Base-by-base conservation (phyloP, 2,113 vertebrate species). In the Nesospiza acunhae region DNA sequence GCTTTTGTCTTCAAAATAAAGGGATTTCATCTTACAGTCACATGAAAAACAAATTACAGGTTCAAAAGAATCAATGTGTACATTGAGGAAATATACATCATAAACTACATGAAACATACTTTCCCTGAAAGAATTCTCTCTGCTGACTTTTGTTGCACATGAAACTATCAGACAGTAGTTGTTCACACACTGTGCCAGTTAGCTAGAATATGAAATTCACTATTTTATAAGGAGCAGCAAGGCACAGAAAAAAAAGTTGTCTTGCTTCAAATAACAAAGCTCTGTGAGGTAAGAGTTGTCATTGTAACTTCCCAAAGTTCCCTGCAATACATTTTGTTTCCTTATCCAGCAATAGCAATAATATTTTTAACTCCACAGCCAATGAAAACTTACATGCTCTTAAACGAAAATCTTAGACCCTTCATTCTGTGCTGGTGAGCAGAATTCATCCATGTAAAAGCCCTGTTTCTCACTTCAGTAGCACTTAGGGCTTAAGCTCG, bases 281-380 rank as follows among this genome's bases (percentile, higher is more conserved):
- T 90, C 68, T 62, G 59, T 89, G 95, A 96, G 60, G 72, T 73
- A 94, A 96, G 56, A 90, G 64, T 96, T 96, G 95, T 75, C 96
- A 83, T 12, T 85, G 44, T 87, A 80, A 31, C 5, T 97, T 90
- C 87, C 89, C 87, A 83, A 94, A 64, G 91, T 85, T 94, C 75
- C 84, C 70, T 89, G 88, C 79, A 96, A 89, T 56, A 79, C 35
- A 72, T 82, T 94, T 94, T 92, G 77, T 72, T 79, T 60, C 97
- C 96, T 97, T n/a, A 84, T 76, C 93, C 93, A 91, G 96, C 88
- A 98, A 95, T 42, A 96, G 92, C 23, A 91, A 37, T 63, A 92
- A 19, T 70, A 93, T 59, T 87, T 47, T 87, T 47, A 75, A 41
- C n/a, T 79, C 8, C 31, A 46, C 1, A 66, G 55, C n/a, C 56